These are phyloP conservation scores for Caenorhabditis plicata DNA, from an alignment of 2,888 invertebrate species.

Conservation along the genomic window DNA sequence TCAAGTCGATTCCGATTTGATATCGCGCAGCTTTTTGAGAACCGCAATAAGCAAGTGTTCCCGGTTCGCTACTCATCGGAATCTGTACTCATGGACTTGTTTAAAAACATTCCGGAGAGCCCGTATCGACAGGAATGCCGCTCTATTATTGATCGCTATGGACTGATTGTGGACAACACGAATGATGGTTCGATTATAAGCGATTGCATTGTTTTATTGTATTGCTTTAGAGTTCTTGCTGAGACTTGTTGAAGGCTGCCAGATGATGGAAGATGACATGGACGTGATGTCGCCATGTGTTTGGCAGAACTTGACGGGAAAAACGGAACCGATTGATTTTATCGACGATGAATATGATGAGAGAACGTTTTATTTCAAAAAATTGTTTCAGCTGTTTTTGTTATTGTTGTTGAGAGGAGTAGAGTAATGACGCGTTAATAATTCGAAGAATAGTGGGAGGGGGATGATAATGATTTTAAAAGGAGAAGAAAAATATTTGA, in stretches of 20 bases:
- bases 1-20: too few species aligned
- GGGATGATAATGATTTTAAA: neutral
- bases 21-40: neutral
- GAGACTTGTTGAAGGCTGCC: slow-evolving; percentile 25
- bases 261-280: slow-evolving; percentile 8
- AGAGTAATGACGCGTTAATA: too few species aligned
- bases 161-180: slow-evolving; percentile 19
- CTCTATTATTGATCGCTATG: slow-evolving; percentile 21
- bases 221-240: slow-evolving; percentile 13
- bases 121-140: slow-evolving; percentile 19
- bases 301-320: slow-evolving; percentile 3
- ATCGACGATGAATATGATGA: slow-evolving; percentile 24
- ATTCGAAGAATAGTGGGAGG: too few species aligned
- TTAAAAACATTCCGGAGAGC: slow-evolving; percentile 5
- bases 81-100: slow-evolving; percentile 13
- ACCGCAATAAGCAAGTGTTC: slow-evolving; percentile 5
- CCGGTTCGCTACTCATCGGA: slow-evolving; percentile 17
- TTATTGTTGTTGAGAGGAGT: too few species aligned
- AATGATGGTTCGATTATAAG: slow-evolving; percentile 9
- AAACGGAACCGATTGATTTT: slow-evolving; percentile 20
- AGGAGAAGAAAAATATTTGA: neutral
- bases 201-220: too few species aligned
- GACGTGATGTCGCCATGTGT: slow-evolving; percentile 1
- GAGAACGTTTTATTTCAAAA: slow-evolving; percentile 2
- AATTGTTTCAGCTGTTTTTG: too few species aligned